Conservation (phyloP, 64 coral and sea anemone species). For the Actinia equina region DNA sequence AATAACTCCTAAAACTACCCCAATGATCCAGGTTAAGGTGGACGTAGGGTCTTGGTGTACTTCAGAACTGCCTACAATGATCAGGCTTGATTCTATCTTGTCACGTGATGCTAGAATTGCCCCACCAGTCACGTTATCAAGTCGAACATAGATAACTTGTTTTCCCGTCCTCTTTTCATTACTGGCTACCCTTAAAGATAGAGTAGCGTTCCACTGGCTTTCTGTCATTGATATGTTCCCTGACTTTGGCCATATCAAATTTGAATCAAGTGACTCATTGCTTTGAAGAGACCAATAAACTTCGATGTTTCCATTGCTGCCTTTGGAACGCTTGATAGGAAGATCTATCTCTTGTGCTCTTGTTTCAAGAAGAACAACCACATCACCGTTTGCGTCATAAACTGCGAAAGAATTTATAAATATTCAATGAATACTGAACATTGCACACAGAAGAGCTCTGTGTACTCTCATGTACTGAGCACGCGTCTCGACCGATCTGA, state of each 20-base stretch:
- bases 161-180: neutral
- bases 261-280: slow-evolving; percentile 26
- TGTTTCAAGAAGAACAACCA: slow-evolving; percentile 15
- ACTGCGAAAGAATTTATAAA: slow-evolving; percentile 27
- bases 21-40: neutral
- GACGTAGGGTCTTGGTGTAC: neutral
- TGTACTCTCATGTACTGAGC: too few species aligned
- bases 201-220: slow-evolving; percentile 63
- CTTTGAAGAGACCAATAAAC: slow-evolving; percentile 58
- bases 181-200: slow-evolving; percentile 41
- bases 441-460: too few species aligned
- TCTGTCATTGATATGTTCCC: slow-evolving; percentile 49
- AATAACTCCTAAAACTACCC: neutral
- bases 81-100: neutral
- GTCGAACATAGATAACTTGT: slow-evolving; percentile 1
- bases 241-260: slow-evolving; percentile 55
- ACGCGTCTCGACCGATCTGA: too few species aligned
- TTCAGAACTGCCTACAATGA: neutral
- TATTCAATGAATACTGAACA: too few species aligned
- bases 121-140: slow-evolving; percentile 38
- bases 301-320: slow-evolving; percentile 62
- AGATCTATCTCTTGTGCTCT: slow-evolving; percentile 42
- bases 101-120: slow-evolving; percentile 49
- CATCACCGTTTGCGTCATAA: slow-evolving; percentile 30
- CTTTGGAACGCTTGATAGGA: slow-evolving; percentile 56